Evolutionary conservation across 2,113 vertebrate species (phyloP).

Genomic region (Paralichthys olivaceus): DNA sequence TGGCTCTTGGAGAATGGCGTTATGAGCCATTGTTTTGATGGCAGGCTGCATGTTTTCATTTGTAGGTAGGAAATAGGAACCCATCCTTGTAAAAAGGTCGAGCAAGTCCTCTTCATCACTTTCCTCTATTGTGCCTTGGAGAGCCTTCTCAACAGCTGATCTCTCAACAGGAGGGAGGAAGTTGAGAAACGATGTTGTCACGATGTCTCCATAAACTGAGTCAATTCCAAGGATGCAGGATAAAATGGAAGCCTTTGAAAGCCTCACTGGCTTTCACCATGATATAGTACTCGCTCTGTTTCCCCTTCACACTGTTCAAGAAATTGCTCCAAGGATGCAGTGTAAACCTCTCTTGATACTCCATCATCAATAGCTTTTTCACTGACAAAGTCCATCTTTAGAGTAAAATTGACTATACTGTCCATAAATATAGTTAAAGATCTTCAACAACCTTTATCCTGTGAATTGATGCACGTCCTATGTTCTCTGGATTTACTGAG

Average conservation of each 20-base stretch:
- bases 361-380: slow-evolving; percentile 54
- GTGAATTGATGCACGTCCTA: not conserved
- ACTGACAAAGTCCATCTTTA: slow-evolving; percentile 28
- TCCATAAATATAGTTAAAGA: slow-evolving; percentile 15
- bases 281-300: slow-evolving; percentile 3
- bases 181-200: not conserved
- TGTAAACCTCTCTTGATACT: slow-evolving; percentile 8
- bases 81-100: slow-evolving; percentile 51
- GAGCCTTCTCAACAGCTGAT: slow-evolving; percentile 24
- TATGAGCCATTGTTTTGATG: slow-evolving; percentile 35
- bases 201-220: not conserved
- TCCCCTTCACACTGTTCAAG: slow-evolving; percentile 24
- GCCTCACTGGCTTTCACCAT: slow-evolving; percentile 12
- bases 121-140: slow-evolving; percentile 40
- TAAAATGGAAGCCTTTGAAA: slow-evolving; percentile 25
- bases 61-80: slow-evolving; percentile 34
- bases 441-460: slow-evolving; percentile 10
- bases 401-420: not conserved
- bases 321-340: slow-evolving; percentile 26
- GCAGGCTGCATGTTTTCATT: slow-evolving; percentile 23
- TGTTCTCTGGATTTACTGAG: not conserved
- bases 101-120: slow-evolving; percentile 43
- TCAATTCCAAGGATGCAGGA: slow-evolving; percentile 7
- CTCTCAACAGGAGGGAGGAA: not conserved
- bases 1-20: slow-evolving; percentile 46